These are phyloP conservation scores for Halcyon chelicuti DNA, from an alignment of 2,797 vertebrate species.

Conservation along the genomic window DNA sequence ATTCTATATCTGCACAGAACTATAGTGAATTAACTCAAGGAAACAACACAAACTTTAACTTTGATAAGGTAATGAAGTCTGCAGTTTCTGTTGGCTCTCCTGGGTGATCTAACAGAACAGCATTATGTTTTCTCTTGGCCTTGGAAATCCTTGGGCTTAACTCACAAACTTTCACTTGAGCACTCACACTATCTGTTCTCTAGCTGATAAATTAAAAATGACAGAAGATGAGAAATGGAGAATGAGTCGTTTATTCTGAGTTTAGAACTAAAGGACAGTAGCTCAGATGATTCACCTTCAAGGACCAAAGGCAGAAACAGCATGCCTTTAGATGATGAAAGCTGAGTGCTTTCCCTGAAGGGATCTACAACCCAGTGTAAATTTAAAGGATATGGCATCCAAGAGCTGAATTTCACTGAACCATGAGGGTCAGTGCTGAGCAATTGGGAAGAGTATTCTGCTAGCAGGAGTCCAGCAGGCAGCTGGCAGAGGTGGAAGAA, in stretches of 20 bases:
- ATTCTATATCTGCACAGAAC: neutral
- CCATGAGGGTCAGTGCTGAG: neutral
- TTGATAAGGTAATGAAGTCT: neutral
- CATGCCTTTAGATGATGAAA: neutral
- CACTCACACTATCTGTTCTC: neutral
- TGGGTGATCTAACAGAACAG: neutral
- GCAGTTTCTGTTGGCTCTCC: neutral
- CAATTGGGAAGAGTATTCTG: neutral
- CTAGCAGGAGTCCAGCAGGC: neutral
- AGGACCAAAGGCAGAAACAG: neutral
- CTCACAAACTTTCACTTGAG: neutral
- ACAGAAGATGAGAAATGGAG: conserved; percentile 10
- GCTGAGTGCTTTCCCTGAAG: neutral
- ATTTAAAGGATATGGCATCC: neutral
- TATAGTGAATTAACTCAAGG: neutral
- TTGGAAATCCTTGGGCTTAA: conserved; percentile 12
- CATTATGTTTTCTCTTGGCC: neutral
- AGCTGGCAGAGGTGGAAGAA: neutral
- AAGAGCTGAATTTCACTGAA: neutral
- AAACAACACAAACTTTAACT: neutral
- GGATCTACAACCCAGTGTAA: neutral
- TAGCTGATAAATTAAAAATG: conserved; percentile 35
- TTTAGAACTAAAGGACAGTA: neutral
- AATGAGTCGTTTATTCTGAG: neutral
- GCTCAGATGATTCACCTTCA: neutral